Evolutionary conservation across 2,888 invertebrate species (phyloP).

Genomic region (Lepidochrysops patricia): DNA sequence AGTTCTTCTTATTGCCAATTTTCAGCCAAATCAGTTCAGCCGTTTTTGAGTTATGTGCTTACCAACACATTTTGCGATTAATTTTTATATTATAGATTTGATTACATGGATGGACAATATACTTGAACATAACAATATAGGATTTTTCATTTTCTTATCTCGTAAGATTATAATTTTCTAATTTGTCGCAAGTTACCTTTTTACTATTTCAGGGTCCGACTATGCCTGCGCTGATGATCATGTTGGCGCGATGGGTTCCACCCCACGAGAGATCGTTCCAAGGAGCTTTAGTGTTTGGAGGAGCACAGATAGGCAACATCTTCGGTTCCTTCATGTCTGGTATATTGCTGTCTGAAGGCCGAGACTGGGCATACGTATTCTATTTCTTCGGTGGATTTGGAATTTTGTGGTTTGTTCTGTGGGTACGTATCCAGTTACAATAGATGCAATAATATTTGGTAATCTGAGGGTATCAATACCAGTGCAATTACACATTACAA

Average conservation of each 20-base stretch:
- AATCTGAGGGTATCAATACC: too few relatives aligned
- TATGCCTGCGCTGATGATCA: slow-evolving; percentile 79
- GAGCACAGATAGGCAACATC: slow-evolving; percentile 73
- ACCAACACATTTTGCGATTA: too few relatives aligned
- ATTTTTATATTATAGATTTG: too few relatives aligned
- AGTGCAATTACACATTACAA: too few relatives aligned
- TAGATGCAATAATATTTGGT: not conserved
- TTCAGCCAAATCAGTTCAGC: not conserved
- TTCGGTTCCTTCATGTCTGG: slow-evolving; percentile 72
- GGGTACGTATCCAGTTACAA: slow-evolving; percentile 41
- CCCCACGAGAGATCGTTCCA: slow-evolving; percentile 73
- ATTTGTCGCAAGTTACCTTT: slow-evolving; percentile 3
- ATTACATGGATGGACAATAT: too few relatives aligned
- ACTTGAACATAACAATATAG: too few relatives aligned
- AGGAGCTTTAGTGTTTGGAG: slow-evolving; percentile 76
- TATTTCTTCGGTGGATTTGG: slow-evolving; percentile 75
- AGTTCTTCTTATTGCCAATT: too few relatives aligned
- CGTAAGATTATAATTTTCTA: too few relatives aligned
- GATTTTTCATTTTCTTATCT: too few relatives aligned
- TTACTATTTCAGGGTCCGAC: slow-evolving; percentile 79
- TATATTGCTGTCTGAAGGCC: slow-evolving; percentile 56
- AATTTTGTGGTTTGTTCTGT: slow-evolving; percentile 68
- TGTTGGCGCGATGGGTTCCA: slow-evolving; percentile 77
- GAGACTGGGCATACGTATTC: slow-evolving; percentile 74
- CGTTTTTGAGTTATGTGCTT: too few relatives aligned